Evolutionary conservation across 2,113 vertebrate genomes (phyloP), one percentile per base, ranked within the genome.

Genomic region (Antechinus flavipes): DNA sequence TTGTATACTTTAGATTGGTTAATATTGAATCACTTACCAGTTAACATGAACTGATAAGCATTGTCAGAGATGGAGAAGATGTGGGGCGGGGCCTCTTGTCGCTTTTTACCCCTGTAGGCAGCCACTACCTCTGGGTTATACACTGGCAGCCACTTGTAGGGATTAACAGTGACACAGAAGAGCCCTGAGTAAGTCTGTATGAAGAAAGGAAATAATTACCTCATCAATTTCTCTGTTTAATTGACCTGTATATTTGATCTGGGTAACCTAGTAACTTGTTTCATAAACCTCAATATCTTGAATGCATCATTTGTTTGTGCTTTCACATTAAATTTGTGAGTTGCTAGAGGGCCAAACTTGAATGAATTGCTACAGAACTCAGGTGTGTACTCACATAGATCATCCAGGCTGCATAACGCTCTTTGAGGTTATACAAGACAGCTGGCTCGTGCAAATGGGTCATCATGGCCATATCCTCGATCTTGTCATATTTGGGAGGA

Each of bases 381-480:
- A 35, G 6, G 47, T 22, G 22, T 42, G 6, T 3, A 95, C 96
- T 99, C 98, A 98, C 98, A 0, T 98, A 98, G 97, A 98, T 98
- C 98, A 98, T 98, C 98, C 98, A 98, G 97, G 98, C 98, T 95
- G 98, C 98, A 0, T 98, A 98, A 16, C 98, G 98, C 96, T 98
- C 98, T 97, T 98, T 98, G 97, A 98, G 98, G 98, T 98, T 98
- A 95, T 98, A 98, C 98, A 97, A 98, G 98, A 97, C 98, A 19
- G 97, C 98, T 0, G 99, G 98, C 95, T 99, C 99, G 0, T 99
- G 99, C 96, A 99, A 98, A 95, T 99, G 99, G 1, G 99, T 99
- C 99, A 99, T 99, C 99, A 99, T 99, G 93, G 98, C 99, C 99
- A 99, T 99, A 98, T 99, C 99, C 98, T 99, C 99, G 0, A 99